A percentile compares a stretch with the other conserved stretches of the same genome.
These are phyloP conservation scores for Anthonomus grandis DNA, from an alignment of 1,140 invertebrate species.

Conservation along the genomic window DNA sequence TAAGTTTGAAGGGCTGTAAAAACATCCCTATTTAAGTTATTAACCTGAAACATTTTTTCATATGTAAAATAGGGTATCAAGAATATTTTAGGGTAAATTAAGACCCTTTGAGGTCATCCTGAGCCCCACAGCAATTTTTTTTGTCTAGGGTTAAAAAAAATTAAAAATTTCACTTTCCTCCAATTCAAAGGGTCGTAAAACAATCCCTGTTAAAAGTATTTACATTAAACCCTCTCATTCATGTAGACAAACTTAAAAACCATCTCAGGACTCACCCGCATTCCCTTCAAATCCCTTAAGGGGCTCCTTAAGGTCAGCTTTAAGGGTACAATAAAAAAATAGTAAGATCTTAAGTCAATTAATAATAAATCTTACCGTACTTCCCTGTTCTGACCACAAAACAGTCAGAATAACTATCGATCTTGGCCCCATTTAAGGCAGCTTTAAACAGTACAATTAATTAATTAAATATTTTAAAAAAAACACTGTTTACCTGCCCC, in stretches of 20 bases:
- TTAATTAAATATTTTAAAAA: neutral
- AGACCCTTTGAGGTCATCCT: too few relatives aligned
- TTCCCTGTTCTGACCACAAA: conserved; percentile 19
- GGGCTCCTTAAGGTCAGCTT: neutral
- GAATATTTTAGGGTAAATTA: too few relatives aligned
- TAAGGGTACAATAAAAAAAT: neutral
- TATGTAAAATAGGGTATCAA: too few relatives aligned
- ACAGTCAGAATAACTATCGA: conserved; percentile 4
- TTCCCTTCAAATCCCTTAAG: neutral
- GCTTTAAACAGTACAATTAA: neutral
- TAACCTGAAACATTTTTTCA: too few relatives aligned
- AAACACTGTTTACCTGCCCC: neutral
- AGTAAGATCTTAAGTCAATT: neutral
- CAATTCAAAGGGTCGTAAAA: neutral
- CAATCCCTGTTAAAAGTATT: neutral
- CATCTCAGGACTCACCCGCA: neutral
- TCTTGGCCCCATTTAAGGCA: neutral
- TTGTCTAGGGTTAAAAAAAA: too few relatives aligned
- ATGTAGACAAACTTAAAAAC: neutral
- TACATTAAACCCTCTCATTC: neutral
- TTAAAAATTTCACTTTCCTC: too few relatives aligned
- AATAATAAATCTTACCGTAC: conserved; percentile 7
- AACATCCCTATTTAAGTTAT: too few relatives aligned
- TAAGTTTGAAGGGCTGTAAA: too few relatives aligned
- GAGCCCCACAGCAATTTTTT: too few relatives aligned